Evolutionary conservation across 1,140 invertebrate species (phyloP).

Genomic region (Tetramorium alpestre): DNA sequence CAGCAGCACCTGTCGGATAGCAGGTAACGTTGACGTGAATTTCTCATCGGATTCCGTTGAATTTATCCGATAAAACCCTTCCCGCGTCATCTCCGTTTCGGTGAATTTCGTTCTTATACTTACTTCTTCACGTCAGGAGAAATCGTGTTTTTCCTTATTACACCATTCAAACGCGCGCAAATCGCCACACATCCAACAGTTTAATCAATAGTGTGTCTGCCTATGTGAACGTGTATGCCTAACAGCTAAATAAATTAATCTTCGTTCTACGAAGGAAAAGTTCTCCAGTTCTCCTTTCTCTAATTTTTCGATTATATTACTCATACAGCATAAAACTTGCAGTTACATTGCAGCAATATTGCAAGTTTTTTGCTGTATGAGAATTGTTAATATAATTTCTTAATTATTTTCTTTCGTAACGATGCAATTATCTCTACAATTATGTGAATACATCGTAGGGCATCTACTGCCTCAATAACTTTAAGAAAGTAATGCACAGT

Average conservation of each 20-base stretch:
- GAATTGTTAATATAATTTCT: background rate
- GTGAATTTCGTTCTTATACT: background rate
- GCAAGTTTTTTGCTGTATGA: too few relatives aligned
- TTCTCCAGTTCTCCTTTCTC: too few relatives aligned
- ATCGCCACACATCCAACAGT: background rate
- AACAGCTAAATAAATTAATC: background rate
- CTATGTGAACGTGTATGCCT: too few relatives aligned
- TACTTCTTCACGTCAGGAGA: background rate
- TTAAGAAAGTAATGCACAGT: background rate
- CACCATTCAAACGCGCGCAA: background rate
- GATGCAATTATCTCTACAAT: background rate
- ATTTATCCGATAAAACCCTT: background rate
- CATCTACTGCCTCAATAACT: background rate
- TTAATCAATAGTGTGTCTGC: background rate
- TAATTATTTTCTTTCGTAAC: background rate
- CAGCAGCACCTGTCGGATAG: slow-evolving; percentile 22
- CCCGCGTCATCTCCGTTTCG: background rate
- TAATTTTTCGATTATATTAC: too few relatives aligned
- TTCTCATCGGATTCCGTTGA: background rate
- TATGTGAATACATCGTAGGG: background rate
- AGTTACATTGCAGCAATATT: too few relatives aligned
- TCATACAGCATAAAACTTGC: too few relatives aligned
- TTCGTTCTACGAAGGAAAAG: background rate
- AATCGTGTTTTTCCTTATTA: background rate
- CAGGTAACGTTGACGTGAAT: slow-evolving; percentile 50